Base-by-base conservation (phyloP, 2,888 invertebrate genomes). In the Trissolcus brochymenae region DNA sequence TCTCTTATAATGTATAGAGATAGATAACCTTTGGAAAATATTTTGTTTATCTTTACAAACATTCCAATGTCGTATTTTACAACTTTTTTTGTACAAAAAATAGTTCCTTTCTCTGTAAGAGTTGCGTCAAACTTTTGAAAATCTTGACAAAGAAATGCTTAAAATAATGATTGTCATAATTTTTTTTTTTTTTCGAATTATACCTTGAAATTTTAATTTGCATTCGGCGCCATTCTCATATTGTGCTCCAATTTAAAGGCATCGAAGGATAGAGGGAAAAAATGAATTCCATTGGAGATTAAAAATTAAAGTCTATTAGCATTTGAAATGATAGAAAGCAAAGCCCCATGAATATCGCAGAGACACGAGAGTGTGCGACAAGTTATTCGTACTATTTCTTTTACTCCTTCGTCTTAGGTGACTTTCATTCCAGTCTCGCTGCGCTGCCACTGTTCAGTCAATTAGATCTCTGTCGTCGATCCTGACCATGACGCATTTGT, bases 401-500 rank as follows among this genome's bases (percentile, higher is more conserved):
- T 72, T 56, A 40, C 66, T 66, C 50, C 57, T 53, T 67, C 66
- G 71, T 70, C 66, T 67, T 67, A 54, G 78, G 74, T 64, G 66
- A 78, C 75, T 75, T 75, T 75, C 78, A 75, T 78, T 74, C 66
- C 71, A 78, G 66, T 78, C 74, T 53, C 49, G 70, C 56, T 68
- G 46, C 49, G 54, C 74, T 71, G 74, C 65, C 65, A 78, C 74
- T 67, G 71, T 78, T 78, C 75, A 60, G 72, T 78, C 78, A 78
- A 78, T 78, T 78, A 75, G 75, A 78, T 78, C 75, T 46, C 78
- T 51, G 66, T 72, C 67, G 76, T 66, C 76, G 79, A 76, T 79
- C 76, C 76, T 79, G 76, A 79, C 76, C 76, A 62, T 79, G 79
- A 79, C 79, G 79, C 79, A 72, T 76, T 76, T 76, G 76, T 75